Conservation (phyloP, 2,888 invertebrate species). For the Trichacis sp. region DNA sequence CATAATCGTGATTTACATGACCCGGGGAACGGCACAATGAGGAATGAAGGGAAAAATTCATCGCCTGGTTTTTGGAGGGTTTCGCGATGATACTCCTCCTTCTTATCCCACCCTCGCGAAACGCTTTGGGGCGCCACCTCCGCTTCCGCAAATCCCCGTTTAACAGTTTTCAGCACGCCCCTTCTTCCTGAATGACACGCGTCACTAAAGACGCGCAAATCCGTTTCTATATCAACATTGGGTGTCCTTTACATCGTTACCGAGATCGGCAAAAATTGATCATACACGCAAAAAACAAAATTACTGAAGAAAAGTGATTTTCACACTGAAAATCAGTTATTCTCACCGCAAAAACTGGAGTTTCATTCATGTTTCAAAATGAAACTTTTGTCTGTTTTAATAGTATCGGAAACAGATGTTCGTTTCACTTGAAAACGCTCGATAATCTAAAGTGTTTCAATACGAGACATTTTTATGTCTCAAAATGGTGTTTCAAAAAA, state of each 20-base stretch:
- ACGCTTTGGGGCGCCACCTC: conserved; percentile 39
- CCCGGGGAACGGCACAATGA: conserved; percentile 51
- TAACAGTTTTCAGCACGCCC: conserved; percentile 44
- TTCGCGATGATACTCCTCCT: conserved; percentile 42
- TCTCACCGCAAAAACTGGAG: too few relatives aligned
- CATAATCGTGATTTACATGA: conserved; percentile 37
- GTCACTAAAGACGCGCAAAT: conserved; percentile 33
- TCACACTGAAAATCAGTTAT: too few relatives aligned
- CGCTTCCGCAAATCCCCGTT: conserved; percentile 39
- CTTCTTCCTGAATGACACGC: conserved; percentile 41
- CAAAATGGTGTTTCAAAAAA: too few relatives aligned
- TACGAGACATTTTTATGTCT: too few relatives aligned
- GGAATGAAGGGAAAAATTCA: conserved; percentile 50
- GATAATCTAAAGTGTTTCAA: too few relatives aligned
- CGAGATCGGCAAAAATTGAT: too few relatives aligned
- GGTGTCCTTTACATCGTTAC: not conserved
- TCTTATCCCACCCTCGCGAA: conserved; percentile 41
- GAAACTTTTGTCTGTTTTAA: too few relatives aligned
- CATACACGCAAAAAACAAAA: too few relatives aligned
- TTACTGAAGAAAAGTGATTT: too few relatives aligned
- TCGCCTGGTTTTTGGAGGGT: conserved; percentile 45
- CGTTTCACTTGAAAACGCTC: too few relatives aligned
- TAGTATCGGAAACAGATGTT: too few relatives aligned
- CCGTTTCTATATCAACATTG: conserved; percentile 13
- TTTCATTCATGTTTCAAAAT: too few relatives aligned